These are phyloP conservation scores for Thunnus thynnus DNA, from an alignment of 2,113 vertebrate genomes.

Conservation along the genomic window DNA sequence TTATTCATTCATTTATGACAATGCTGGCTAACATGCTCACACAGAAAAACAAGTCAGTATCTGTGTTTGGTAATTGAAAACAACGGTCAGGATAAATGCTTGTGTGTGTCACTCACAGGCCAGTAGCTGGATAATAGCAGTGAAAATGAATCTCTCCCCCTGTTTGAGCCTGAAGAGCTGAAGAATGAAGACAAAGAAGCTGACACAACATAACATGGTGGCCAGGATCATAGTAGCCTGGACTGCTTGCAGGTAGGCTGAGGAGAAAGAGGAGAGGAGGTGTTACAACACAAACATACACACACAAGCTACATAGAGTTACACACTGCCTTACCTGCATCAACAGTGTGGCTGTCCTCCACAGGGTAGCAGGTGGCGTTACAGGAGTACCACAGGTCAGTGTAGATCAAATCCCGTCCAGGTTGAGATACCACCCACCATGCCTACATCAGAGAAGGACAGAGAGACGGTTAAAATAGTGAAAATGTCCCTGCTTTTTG, in stretches of 20 bases:
- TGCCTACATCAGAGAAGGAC: slow-evolving; percentile 56
- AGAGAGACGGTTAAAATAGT: neutral
- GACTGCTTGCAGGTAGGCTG: slow-evolving; percentile 92
- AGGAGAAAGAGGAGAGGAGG: neutral
- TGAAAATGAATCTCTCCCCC: slow-evolving; percentile 94
- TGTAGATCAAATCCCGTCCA: slow-evolving; percentile 24
- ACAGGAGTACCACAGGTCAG: slow-evolving; percentile 85
- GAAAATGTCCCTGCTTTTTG: neutral
- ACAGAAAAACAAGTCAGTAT: too few relatives aligned
- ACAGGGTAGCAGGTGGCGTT: slow-evolving; percentile 79
- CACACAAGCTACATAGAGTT: neutral
- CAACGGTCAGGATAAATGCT: neutral
- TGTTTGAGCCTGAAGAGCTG: slow-evolving; percentile 97
- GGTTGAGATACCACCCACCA: slow-evolving; percentile 80
- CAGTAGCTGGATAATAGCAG: slow-evolving; percentile 92
- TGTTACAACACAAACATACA: neutral
- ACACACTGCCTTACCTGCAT: slow-evolving; percentile 63
- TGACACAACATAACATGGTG: slow-evolving; percentile 92
- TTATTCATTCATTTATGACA: neutral
- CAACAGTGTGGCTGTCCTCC: slow-evolving; percentile 62
- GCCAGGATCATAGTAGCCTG: slow-evolving; percentile 95
- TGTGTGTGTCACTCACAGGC: slow-evolving; percentile 88
- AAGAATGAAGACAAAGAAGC: slow-evolving; percentile 94
- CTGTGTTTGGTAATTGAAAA: neutral
- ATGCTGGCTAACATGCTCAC: too few relatives aligned